A percentile compares a stretch with the other conserved stretches of the same genome.
Conservation (phyloP, 2,797 vertebrate genomes). For the Heteromormyrus szaboi region DNA sequence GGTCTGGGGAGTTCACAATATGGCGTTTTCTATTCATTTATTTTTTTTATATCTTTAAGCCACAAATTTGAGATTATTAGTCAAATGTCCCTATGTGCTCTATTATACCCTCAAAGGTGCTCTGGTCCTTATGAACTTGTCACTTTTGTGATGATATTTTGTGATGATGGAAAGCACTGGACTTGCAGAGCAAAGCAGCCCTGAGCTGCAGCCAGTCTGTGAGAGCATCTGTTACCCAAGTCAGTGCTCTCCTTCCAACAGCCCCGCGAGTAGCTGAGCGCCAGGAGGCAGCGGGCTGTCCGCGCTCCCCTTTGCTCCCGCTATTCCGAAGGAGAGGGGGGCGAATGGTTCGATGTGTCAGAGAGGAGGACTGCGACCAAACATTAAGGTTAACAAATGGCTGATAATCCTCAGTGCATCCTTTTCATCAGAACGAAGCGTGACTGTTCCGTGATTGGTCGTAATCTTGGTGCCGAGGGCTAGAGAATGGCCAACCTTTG, state of each 20-base stretch:
- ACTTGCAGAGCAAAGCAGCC: conserved; percentile 25
- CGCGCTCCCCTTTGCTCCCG: background rate
- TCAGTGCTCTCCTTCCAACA: conserved; percentile 7
- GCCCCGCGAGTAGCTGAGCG: background rate
- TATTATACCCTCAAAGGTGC: background rate
- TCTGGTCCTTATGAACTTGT: conserved; percentile 15
- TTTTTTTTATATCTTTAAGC: background rate
- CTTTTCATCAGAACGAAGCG: background rate
- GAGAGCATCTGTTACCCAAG: conserved; percentile 29
- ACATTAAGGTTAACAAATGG: background rate
- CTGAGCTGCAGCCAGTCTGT: conserved; percentile 33
- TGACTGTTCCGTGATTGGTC: background rate
- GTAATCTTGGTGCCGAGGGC: background rate
- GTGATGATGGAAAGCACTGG: conserved; percentile 11
- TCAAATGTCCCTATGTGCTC: background rate
- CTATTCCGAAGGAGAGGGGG: background rate
- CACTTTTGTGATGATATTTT: conserved; percentile 26
- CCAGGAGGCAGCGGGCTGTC: conserved; percentile 13
- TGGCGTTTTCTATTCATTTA: conserved; percentile 10
- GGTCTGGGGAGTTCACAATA: conserved; percentile 25
- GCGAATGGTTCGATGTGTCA: background rate
- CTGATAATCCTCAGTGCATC: background rate
- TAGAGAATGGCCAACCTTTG: background rate
- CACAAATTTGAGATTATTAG: background rate
- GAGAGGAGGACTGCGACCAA: background rate